Base-by-base conservation (phyloP, 2,113 vertebrate genomes). In the Calyptommatus sinebrachiatus region DNA sequence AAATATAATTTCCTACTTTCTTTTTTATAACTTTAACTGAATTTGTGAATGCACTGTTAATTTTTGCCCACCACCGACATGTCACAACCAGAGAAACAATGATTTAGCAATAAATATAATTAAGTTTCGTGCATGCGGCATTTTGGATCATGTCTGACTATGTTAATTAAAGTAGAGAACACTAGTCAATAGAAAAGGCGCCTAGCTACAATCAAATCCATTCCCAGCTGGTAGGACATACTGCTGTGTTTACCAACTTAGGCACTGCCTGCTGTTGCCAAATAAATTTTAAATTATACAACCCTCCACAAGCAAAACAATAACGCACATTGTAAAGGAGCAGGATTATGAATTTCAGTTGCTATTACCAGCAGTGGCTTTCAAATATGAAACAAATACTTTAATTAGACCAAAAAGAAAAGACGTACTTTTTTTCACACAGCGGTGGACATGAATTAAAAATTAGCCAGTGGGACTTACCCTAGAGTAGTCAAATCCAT, bases 401-500 rank as follows among this genome's bases (percentile, higher is more conserved):
- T 85, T 60, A 73, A 74, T 76, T 65, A 83, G 63, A 80, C 21
- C 24, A 61, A 90, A 88, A 78, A 66, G 45, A 79, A 48, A 1
- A 85, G 73, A 29, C 0, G 72, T 63, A 31, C 62, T 12, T 76
- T 50, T 24, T 76, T 81, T 71, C 73, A 67, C 67, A 31, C 26
- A 63, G n/a, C 71, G 21, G 70, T 0, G 0, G 75, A 31, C 24
- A 83, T 77, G 78, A 61, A 82, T 0, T 73, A 29, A 84, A 41
- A 87, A 87, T 8, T 84, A 87, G 85, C 68, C 21, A 80, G 41
- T 1, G 28, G 60, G 1, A 83, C 94, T 81, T 92, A 99, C 98
- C 97, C 96, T 97, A 66, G 95, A 86, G 89, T 99, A 99, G 92
- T 96, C 91, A 20, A 89, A 95, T 91, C 96, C 97, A 70, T 99